Base-by-base conservation (phyloP, 2,797 vertebrate genomes). In the Labeo calbasu region DNA sequence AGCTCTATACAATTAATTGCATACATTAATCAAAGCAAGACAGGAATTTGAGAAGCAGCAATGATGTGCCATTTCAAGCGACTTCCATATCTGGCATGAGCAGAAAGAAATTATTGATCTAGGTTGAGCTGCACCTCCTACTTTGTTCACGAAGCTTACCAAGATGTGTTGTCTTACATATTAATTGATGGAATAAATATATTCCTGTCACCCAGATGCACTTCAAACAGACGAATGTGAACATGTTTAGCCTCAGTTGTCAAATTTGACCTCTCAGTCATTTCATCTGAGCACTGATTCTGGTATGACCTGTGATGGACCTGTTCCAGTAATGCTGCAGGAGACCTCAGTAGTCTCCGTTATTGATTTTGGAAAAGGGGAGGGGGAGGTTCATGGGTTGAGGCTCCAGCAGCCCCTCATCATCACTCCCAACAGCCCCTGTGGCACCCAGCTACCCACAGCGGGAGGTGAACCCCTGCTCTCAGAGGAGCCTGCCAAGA, bases 401-500 rank as follows among this genome's bases (percentile, higher is more conserved):
- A 53, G 46, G 71, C 59, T 82, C 23, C 50, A 68, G 82, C 82
- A 77, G 82, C 72, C 82, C 82, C 82, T 83, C 82, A 83, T 83
- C 82, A 83, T 83, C 73, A 77, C 82, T 77, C 73, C 68, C 83
- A 70, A 72, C 76, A 63, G 83, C 83, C 83, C 83, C 83, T 79
- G 83, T 83, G 82, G 82, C 73, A 83, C 73, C 63, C 61, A 77
- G 81, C 61, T 68, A 83, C 73, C 65, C 73, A 77, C 63, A 83
- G 75, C 57, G 55, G 83, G 83, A 78, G 76, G 66, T 40, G 55
- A 79, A 69, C 61, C 51, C 73, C 82, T 19, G 63, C 61, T 69
- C 72, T 69, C 61, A 28, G 63, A 76, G 50, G 73, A 77, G 72
- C 76, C 75, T 79, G 76, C 83, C 66, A 61, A 71, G 76, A 84